phyloP scores from a whole-genome alignment of 2,888 invertebrate species.

The Hydrotaea cyrtoneurina region DNA sequence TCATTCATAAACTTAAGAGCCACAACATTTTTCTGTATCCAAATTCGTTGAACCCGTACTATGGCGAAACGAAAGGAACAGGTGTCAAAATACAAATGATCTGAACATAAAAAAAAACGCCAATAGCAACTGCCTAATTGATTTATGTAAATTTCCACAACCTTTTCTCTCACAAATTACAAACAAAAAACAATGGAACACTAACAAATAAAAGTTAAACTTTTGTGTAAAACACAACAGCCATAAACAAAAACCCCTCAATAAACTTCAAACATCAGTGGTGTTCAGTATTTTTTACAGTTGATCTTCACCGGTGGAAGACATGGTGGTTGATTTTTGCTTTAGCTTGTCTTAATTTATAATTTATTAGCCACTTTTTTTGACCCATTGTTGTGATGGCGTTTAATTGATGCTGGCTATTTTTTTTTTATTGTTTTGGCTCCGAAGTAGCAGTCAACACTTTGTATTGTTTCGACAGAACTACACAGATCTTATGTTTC shows the following conservation, averaged over 20 bases:
- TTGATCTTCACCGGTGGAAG: background rate
- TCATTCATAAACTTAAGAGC: background rate
- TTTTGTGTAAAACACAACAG: background rate
- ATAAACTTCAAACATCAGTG: background rate
- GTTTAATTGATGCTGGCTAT: background rate
- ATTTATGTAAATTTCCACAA: constrained; percentile 27
- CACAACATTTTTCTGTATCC: background rate
- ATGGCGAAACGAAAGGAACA: background rate
- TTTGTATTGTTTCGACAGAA: background rate
- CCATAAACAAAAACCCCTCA: background rate
- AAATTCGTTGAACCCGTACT: background rate
- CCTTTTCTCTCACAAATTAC: background rate
- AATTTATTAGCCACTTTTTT: constrained; percentile 13
- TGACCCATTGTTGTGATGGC: background rate
- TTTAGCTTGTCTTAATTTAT: background rate
- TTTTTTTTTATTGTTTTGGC: background rate
- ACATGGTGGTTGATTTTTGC: background rate
- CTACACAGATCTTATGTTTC: too few relatives aligned
- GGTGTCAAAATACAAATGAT: constrained; percentile 22
- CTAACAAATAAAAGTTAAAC: constrained; percentile 4
- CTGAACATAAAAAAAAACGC: background rate
- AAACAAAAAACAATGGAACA: background rate
- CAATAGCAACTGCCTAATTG: constrained; percentile 33
- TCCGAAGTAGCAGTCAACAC: background rate
- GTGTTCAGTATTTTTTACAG: constrained; percentile 2